Conservation (phyloP, 2,888 invertebrate species). For the Sialis lutaria region DNA sequence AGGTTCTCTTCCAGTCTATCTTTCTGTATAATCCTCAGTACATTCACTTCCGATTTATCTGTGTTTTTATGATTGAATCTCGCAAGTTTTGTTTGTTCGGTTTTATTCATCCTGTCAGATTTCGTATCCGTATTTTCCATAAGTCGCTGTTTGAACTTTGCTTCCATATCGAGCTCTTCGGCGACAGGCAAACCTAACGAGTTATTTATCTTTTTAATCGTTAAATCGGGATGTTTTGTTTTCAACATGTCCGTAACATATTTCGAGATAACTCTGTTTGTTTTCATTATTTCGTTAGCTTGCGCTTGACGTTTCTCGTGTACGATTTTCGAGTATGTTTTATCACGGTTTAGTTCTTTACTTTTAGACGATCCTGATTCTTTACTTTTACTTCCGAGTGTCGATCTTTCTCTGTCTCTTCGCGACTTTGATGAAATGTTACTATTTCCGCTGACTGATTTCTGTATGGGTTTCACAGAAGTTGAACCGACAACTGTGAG, state of each 20-base stretch:
- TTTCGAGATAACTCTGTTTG: slow-evolving; percentile 11
- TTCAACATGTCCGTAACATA: slow-evolving; percentile 11
- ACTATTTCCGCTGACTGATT: slow-evolving; percentile 22
- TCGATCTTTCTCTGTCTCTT: slow-evolving; percentile 12
- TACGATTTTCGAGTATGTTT: slow-evolving; percentile 36
- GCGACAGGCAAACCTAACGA: slow-evolving; percentile 24
- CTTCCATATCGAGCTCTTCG: slow-evolving; percentile 31
- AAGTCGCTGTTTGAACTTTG: slow-evolving; percentile 38
- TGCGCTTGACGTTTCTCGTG: slow-evolving; percentile 28
- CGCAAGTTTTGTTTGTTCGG: background rate
- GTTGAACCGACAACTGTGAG: slow-evolving; percentile 8
- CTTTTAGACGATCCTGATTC: slow-evolving; percentile 17
- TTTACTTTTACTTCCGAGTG: slow-evolving; percentile 16
- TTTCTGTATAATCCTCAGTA: slow-evolving; percentile 12
- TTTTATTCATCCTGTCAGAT: too few relatives aligned
- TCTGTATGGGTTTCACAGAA: slow-evolving; percentile 11
- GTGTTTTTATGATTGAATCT: background rate
- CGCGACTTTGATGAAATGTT: slow-evolving; percentile 13
- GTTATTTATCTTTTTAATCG: slow-evolving; percentile 1
- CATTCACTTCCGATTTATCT: slow-evolving; percentile 14
- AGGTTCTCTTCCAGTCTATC: slow-evolving; percentile 2
- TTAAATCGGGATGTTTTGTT: slow-evolving; percentile 7
- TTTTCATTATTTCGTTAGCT: slow-evolving; percentile 16
- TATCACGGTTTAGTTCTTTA: slow-evolving; percentile 27
- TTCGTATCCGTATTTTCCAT: slow-evolving; percentile 24